phyloP scores from a whole-genome alignment of 2,113 vertebrate genomes.

The Ascaphus truei region DNA sequence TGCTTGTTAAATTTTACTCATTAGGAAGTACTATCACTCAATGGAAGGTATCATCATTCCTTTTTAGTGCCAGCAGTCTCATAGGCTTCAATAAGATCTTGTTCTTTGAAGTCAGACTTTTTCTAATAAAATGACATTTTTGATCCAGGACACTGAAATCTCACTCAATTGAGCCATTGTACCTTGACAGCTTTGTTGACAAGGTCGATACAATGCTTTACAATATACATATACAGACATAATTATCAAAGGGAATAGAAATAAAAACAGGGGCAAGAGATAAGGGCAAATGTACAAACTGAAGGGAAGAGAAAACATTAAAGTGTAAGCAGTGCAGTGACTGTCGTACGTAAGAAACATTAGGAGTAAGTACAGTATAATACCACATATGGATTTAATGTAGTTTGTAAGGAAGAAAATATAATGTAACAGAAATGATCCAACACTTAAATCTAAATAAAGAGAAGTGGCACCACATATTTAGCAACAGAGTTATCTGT shows the following conservation, averaged over 20 bases:
- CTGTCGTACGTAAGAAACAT: neutral
- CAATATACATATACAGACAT: constrained; percentile 12
- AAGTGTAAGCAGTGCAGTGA: neutral
- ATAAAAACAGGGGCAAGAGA: neutral
- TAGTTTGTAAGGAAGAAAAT: neutral
- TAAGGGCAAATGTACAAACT: neutral
- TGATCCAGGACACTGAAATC: neutral
- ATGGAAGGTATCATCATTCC: constrained; percentile 18
- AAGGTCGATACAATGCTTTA: neutral
- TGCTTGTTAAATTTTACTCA: constrained; percentile 27
- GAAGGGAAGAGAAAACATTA: neutral
- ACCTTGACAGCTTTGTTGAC: constrained; percentile 11
- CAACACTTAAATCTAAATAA: constrained; percentile 3
- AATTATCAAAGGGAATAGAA: constrained; percentile 2
- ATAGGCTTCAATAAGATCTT: constrained; percentile 16
- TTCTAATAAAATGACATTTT: constrained; percentile 27
- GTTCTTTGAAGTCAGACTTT: constrained; percentile 27
- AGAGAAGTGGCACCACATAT: constrained; percentile 11
- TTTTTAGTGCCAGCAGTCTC: constrained; percentile 5
- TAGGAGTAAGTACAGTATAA: too few species aligned
- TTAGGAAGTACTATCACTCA: constrained; percentile 10
- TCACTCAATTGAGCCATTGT: constrained; percentile 12
- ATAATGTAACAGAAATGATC: neutral
- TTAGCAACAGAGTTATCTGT: neutral
- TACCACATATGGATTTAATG: neutral